A percentile compares a stretch with the other conserved stretches of the same genome.
phyloP scores from a whole-genome alignment of 2,113 vertebrate genomes.

The Hyla sarda region DNA sequence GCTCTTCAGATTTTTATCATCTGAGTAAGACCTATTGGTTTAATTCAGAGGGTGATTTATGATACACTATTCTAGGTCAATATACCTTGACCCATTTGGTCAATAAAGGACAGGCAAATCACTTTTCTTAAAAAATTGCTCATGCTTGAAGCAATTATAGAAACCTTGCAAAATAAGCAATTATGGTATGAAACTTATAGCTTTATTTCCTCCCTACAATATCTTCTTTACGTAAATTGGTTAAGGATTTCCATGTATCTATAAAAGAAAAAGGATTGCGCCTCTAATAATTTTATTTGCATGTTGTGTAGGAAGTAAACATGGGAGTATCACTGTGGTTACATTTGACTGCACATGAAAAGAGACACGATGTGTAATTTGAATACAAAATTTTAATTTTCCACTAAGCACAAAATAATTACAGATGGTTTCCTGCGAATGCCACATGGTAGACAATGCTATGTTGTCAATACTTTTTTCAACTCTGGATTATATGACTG shows the following conservation, averaged over 20 bases:
- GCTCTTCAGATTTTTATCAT: not conserved
- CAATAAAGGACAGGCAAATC: slow-evolving; percentile 26
- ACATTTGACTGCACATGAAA: not conserved
- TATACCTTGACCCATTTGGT: slow-evolving; percentile 21
- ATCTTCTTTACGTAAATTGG: not conserved
- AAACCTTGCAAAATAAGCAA: slow-evolving; percentile 26
- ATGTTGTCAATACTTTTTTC: not conserved
- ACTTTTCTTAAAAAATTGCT: slow-evolving; percentile 32
- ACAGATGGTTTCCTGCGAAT: not conserved
- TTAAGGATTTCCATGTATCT: slow-evolving; percentile 11
- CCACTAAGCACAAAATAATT: not conserved
- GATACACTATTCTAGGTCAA: slow-evolving; percentile 19
- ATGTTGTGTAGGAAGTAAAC: not conserved
- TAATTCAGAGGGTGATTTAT: slow-evolving; percentile 20
- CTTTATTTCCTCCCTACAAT: slow-evolving; percentile 2
- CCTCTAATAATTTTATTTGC: slow-evolving; percentile 5
- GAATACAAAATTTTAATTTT: not conserved
- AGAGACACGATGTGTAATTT: slow-evolving; percentile 1
- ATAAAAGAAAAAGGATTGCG: not conserved
- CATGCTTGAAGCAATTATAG: slow-evolving; percentile 12
- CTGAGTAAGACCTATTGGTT: not conserved
- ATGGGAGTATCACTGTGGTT: not conserved
- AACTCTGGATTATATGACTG: no score
- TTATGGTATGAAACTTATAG: slow-evolving; percentile 6
- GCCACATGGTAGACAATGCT: not conserved